Base-by-base conservation (phyloP, 2,797 vertebrate species). In the Numenius phaeopus region DNA sequence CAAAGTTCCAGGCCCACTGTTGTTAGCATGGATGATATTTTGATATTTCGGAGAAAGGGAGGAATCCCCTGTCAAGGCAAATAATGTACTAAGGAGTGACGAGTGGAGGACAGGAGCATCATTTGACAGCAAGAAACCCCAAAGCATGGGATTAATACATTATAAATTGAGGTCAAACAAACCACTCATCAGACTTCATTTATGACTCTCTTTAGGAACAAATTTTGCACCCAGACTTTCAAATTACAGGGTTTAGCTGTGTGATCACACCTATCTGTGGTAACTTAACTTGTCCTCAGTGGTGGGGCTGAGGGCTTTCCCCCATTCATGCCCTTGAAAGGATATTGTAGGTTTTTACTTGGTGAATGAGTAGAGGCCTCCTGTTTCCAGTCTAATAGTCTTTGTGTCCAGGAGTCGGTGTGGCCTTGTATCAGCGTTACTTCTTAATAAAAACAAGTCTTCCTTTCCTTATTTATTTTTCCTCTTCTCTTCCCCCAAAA, bases 401-500 rank as follows among this genome's bases (percentile, higher is more conserved):
- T 75, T 37, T 77, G 18, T 92, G 50, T 46, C 26, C 30, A 11
- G 61, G 34, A 58, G 9, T 39, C 0, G 0, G 0, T 49, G 34
- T 39, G 29, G 17, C n/a, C 30, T 66, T 80, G 2, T 58, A 18
- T 80, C 42, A 22, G 16, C 24, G 19, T 73, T 91, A 29, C 37
- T 82, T 59, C 46, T 39, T 50, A 39, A n/a, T 67, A 57, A 94
- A 23, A 83, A 17, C 1, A 59, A 64, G 14, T 57, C 29, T 71
- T 34, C n/a, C n/a, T 59, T 84, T 69, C 40, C 49, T 69, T 23
- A 40, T 17, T 4, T 71, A 4, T 49, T 47, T 85, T 66, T 65
- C n/a, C 7, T 81, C 37, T 65, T 69, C 20, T 76, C 23, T 85
- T 85, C 34, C 8, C 44, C 15, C 14, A 71, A 30, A 50, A 50